Base-by-base conservation (phyloP, 2,797 vertebrate species). In the Dermochelys coriacea region DNA sequence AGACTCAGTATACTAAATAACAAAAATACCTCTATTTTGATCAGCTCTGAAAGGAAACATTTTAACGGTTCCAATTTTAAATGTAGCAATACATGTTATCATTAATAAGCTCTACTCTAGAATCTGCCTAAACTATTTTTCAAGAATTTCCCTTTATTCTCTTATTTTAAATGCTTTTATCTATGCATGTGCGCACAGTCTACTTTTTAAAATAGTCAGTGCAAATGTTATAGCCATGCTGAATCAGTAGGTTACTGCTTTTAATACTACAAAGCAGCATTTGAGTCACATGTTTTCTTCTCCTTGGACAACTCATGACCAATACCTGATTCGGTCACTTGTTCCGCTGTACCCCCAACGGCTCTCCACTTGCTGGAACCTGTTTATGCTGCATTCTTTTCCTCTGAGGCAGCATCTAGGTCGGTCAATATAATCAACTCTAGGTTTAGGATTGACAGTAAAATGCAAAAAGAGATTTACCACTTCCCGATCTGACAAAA, bases 321-420 rank as follows among this genome's bases (percentile, higher is more conserved):
- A 92, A 74, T 96, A 99, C 99, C 99, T 98, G 96, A 99, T 99
- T 7, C 99, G 98, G 94, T 99, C 99, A 2, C 99, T 99, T 2
- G 99, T 99, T 68, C 99, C 99, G 3, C 99, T 99, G 98, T 99
- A 99, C 68, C 99, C 99, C 99, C 99, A 99, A 90, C 99, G 99
- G 95, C 99, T 99, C 98, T 99, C 99, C 93, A 99, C 99, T 96
- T 99, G 99, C 90, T 99, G 99, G 93, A 99, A 99, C 71, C 99
- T 98, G 5, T 98, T 99, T 97, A 99, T 99, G 98, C 99, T 99
- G 98, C 99, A 99, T 92, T 99, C 99, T 95, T 99, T 99, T 68
- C 99, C 99, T 8, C 99, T 98, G 90, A 99, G 99, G 97, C 99
- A 99, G 97, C 99, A 99, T 74, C 99, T 98, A 2, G 99, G 99